Base-by-base conservation (phyloP, 2,888 invertebrate genomes). In the Acrobasis consociella region DNA sequence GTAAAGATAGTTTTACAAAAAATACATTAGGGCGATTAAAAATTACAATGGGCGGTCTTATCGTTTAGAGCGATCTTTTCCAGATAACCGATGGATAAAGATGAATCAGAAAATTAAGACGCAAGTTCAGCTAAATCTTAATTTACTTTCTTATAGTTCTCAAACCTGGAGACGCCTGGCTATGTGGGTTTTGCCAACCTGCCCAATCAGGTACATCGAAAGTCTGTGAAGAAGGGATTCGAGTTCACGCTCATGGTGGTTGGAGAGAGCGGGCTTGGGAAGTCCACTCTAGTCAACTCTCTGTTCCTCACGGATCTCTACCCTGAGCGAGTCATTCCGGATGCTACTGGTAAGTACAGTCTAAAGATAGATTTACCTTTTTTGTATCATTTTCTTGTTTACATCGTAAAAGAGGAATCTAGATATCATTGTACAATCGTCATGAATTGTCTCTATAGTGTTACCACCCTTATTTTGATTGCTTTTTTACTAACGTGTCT, bases 191-290 rank as follows among this genome's bases (percentile, higher is more conserved):
- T 98, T 88, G 99, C 98, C 60, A 99, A 99, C 93, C 89, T 99
- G 49, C 99, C 99, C 1, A 98, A 99, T 88, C 99, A 99, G 89
- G 98, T 99, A 37, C 98, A 99, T 86, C 94, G 99, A 68, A 99
- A 99, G 88, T 98, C 98, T 0, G 99, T 99, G 62, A 99, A 99
- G 87, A 99, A 98, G 83, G 99, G 99, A 22, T 99, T 99, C 83
- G 99, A 99, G 89, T 99, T 99, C 84, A 99, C 99, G 0, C 91
- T 99, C 11, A 99, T 99, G 99, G 98, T 99, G 62, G 98, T 97
- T 9, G 97, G 98, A 49, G 97, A 97, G 78, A 96, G 96, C 72
- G 98, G 99, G 0, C 92, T 99, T 49, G 99, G 99, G 46, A 99
- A 99, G 91, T 98, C 98, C 0, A 99, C 99, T 0, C 93, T 99